phyloP scores from a whole-genome alignment of 2,888 invertebrate genomes.

The Elmis aenea region DNA sequence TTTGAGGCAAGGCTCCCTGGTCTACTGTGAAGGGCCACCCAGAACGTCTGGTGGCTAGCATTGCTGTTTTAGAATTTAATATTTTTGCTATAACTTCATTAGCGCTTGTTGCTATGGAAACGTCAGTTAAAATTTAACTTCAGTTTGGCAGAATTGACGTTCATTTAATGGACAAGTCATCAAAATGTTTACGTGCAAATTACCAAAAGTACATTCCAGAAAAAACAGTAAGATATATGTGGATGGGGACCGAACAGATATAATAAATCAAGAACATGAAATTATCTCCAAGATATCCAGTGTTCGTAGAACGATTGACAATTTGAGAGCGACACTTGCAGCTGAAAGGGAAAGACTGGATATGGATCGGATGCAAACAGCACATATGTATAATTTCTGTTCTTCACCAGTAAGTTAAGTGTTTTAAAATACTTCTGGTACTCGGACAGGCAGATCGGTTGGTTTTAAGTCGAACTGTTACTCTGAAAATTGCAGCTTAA shows the following conservation, averaged over 20 bases:
- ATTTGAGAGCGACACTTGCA: slow-evolving; percentile 10
- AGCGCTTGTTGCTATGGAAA: slow-evolving; percentile 1
- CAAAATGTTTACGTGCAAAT: slow-evolving; percentile 9
- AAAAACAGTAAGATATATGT: too few relatives aligned
- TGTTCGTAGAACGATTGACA: slow-evolving; percentile 12
- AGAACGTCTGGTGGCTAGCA: too few relatives aligned
- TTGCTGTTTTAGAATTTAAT: too few relatives aligned
- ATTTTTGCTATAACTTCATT: too few relatives aligned
- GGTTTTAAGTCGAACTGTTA: neutral
- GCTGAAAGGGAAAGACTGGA: slow-evolving; percentile 14
- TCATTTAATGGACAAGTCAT: slow-evolving; percentile 5
- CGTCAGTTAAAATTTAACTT: neutral
- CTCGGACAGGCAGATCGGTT: neutral
- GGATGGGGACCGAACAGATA: too few relatives aligned
- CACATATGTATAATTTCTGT: slow-evolving; percentile 9
- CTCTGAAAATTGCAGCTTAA: too few relatives aligned
- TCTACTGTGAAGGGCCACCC: too few relatives aligned
- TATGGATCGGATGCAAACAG: slow-evolving; percentile 12
- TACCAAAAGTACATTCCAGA: neutral
- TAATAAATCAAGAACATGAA: slow-evolving; percentile 1
- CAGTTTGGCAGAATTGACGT: slow-evolving; percentile 5
- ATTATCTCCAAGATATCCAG: slow-evolving; percentile 8
- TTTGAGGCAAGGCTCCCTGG: too few relatives aligned
- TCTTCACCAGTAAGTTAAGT: slow-evolving; percentile 7
- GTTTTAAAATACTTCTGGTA: neutral